phyloP scores from a whole-genome alignment of 2,797 vertebrate species.

The Chaunax sp. region DNA sequence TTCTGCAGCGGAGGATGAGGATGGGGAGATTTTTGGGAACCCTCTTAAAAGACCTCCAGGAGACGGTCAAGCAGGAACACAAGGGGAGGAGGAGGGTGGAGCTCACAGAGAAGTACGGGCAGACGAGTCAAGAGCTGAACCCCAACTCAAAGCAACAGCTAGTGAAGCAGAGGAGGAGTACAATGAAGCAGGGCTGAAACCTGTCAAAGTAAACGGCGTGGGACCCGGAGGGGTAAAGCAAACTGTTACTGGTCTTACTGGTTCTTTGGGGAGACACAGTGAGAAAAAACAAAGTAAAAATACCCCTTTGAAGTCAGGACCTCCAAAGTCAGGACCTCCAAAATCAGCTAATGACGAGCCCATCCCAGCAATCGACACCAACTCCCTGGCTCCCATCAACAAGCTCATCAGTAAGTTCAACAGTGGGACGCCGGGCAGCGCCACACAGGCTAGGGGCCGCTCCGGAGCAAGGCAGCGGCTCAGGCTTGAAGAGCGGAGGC shows the following conservation, averaged over 20 bases:
- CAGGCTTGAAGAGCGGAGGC: slow-evolving; percentile 79
- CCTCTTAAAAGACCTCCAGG: slow-evolving; percentile 83
- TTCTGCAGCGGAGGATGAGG: slow-evolving; percentile 79
- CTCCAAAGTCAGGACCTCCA: slow-evolving; percentile 41
- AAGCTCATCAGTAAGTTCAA: slow-evolving; percentile 93
- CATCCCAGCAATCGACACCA: slow-evolving; percentile 85
- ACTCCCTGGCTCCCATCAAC: slow-evolving; percentile 91
- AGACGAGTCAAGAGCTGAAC: slow-evolving; percentile 52
- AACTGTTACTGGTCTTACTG: slow-evolving; percentile 16
- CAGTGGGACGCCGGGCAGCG: slow-evolving; percentile 54
- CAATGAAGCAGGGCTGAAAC: slow-evolving; percentile 84
- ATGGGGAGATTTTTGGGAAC: slow-evolving; percentile 72
- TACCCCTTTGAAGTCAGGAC: slow-evolving; percentile 28
- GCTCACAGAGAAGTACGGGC: slow-evolving; percentile 22
- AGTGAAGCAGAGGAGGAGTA: slow-evolving; percentile 54
- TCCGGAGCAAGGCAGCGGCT: slow-evolving; percentile 74
- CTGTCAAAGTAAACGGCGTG: slow-evolving; percentile 64
- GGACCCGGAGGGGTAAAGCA: slow-evolving; percentile 40
- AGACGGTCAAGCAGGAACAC: slow-evolving; percentile 84
- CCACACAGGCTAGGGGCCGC: slow-evolving; percentile 80
- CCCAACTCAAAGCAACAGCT: slow-evolving; percentile 38
- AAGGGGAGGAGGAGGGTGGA: slow-evolving; percentile 73
- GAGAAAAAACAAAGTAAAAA: slow-evolving; percentile 12
- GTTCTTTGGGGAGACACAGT: slow-evolving; percentile 56
- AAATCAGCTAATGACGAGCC: slow-evolving; percentile 37